A percentile compares a stretch with the other conserved stretches of the same genome.
Conservation (phyloP, 2,888 invertebrate genomes). For the Malachius bipustulatus region DNA sequence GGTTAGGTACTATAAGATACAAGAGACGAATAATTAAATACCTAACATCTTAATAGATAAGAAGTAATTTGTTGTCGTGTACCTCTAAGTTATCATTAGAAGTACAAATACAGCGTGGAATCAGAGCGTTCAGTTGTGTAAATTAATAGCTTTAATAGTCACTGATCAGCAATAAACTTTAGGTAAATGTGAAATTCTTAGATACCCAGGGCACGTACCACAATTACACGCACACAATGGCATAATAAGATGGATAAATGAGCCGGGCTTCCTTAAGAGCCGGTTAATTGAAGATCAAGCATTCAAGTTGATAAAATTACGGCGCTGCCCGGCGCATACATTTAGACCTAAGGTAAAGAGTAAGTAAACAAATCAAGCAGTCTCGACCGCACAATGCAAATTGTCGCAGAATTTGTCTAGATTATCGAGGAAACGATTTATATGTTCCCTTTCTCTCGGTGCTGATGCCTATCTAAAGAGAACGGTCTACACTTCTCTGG, state of each 20-base stretch:
- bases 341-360: slow-evolving; percentile 34
- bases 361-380: slow-evolving; percentile 35
- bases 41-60: no score
- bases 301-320: slow-evolving; percentile 33
- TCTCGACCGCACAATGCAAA: slow-evolving; percentile 37
- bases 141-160: no score
- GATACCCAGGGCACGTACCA: slow-evolving; percentile 23
- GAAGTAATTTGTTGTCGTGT: no score
- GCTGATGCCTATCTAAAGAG: no score
- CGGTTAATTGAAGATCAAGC: slow-evolving; percentile 34
- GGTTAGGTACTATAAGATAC: no score
- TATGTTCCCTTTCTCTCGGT: slow-evolving; percentile 29
- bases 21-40: no score
- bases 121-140: no score
- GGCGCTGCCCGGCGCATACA: slow-evolving; percentile 29
- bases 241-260: slow-evolving; percentile 27
- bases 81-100: no score
- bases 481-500: no score
- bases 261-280: slow-evolving; percentile 26
- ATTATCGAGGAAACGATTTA: slow-evolving; percentile 33
- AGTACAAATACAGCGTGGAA: no score
- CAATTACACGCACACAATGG: slow-evolving; percentile 27
- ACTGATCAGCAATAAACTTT: no score
- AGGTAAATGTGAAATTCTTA: no score
- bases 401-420: slow-evolving; percentile 39